Evolutionary conservation across 2,888 invertebrate genomes (phyloP).

Genomic region (Caradrina kadenii): DNA sequence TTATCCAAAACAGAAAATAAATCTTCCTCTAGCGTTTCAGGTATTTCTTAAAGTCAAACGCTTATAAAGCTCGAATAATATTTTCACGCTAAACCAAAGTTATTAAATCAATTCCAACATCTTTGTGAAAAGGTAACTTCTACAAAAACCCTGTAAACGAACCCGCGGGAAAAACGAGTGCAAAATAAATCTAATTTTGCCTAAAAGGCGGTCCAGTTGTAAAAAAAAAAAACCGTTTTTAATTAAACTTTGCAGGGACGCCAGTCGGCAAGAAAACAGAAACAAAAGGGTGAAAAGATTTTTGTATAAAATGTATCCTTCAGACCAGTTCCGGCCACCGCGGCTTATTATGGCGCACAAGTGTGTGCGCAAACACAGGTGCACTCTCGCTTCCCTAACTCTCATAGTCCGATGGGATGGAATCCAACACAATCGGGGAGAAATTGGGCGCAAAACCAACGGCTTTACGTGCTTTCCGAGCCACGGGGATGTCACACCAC

Average conservation of each 20-base stretch:
- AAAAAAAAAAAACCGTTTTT: constrained; percentile 60
- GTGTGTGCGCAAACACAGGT: too few species aligned
- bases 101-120: neutral
- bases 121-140: neutral
- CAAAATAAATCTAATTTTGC: constrained; percentile 51
- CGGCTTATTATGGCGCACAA: too few species aligned
- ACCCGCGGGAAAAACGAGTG: constrained; percentile 10
- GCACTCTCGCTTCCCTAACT: too few species aligned
- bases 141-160: constrained; percentile 11
- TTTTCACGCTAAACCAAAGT: neutral
- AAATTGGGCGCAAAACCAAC: too few species aligned
- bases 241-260: constrained; percentile 53
- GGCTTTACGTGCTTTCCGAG: too few species aligned
- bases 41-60: neutral
- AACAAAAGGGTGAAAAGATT: constrained; percentile 11
- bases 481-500: too few species aligned
- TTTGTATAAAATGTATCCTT: neutral
- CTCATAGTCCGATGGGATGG: too few species aligned
- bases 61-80: neutral
- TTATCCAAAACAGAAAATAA: too few species aligned
- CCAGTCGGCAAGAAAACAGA: neutral
- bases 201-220: constrained; percentile 41
- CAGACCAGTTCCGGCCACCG: too few species aligned
- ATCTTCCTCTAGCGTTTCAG: neutral
- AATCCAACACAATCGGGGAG: too few species aligned